Evolutionary conservation across 2,113 vertebrate species (phyloP), one percentile per base, ranked within the genome.

Genomic region (Hiodon alosoides): DNA sequence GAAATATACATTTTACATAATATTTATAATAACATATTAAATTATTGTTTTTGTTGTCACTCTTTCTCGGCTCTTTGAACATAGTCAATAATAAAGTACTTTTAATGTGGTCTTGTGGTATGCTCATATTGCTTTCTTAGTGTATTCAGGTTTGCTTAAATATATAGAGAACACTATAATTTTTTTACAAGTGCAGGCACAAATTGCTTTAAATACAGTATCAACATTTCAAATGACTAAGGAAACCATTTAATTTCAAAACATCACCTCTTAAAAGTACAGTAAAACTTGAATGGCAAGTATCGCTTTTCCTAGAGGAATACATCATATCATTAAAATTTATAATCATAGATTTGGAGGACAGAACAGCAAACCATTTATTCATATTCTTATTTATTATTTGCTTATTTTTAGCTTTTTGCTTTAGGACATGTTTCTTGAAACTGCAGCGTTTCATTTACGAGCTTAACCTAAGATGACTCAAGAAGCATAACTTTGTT

Each of bases 131-230:
- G 84, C 85, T 79, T 85, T 83, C 81, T 76, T 78, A 87, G 81
- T 86, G 79, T 71, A 79, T 83, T 85, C 86, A 85, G 82, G 83
- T 83, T 80, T 77, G 83, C 89, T 89, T 89, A 91, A 90, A 89
- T 82, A 88, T 86, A 90, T 78, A 86, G 86, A 67, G 79, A 87
- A 80, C 83, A 83, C 90, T 90, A 83, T 92, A 89, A 92, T 92
- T 91, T 78, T 72, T 81, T 87, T 84, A 87, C 88, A 89, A 88
- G 89, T 91, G 90, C 86, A 90, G 91, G 87, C 85, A 88, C 89
- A 92, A 90, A 86, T 85, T 83, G 77, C 83, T 86, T 83, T 92
- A 91, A 92, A 86, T 89, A 90, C 90, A 91, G 91, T 91, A 92
- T 90, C 88, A 81, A 73, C 66, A 81, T 91, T 91, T 90, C 90